phyloP scores from a whole-genome alignment of 2,888 invertebrate species.

The Mystacides longicornis region DNA sequence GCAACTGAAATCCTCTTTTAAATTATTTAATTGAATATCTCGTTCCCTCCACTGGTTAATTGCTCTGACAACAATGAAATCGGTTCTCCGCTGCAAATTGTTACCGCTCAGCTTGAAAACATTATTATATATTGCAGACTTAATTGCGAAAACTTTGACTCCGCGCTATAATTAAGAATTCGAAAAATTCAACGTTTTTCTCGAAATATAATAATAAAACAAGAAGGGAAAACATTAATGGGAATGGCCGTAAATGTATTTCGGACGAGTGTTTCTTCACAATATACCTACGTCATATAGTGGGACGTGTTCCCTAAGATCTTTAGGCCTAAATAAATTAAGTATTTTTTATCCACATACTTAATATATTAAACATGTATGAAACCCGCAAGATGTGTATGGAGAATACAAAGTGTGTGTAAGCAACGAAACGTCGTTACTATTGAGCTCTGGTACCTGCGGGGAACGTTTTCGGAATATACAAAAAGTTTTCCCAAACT shows the following conservation, averaged over 20 bases:
- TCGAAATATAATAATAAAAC: background rate
- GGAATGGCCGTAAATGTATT: too few species aligned
- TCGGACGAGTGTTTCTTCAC: too few species aligned
- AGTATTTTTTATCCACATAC: background rate
- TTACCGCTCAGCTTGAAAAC: background rate
- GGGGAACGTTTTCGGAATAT: conserved; percentile 13
- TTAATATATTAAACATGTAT: background rate
- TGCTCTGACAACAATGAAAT: conserved; percentile 19
- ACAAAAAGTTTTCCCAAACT: conserved; percentile 11
- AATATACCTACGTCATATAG: too few species aligned
- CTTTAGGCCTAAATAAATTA: background rate
- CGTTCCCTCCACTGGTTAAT: conserved; percentile 20
- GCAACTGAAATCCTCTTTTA: conserved; percentile 5
- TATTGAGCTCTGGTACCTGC: conserved; percentile 3
- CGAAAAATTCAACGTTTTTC: background rate
- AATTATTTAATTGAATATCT: conserved; percentile 21
- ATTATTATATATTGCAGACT: background rate
- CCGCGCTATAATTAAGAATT: background rate
- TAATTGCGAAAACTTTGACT: background rate
- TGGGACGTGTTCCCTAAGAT: too few species aligned
- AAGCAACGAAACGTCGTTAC: background rate
- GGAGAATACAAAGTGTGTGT: background rate
- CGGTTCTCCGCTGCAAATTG: conserved; percentile 3
- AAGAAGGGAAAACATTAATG: too few species aligned
- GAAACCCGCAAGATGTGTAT: background rate